These are phyloP conservation scores for Ascidia mentula DNA, from an alignment of 23 tunicate genomes.

Conservation along the genomic window DNA sequence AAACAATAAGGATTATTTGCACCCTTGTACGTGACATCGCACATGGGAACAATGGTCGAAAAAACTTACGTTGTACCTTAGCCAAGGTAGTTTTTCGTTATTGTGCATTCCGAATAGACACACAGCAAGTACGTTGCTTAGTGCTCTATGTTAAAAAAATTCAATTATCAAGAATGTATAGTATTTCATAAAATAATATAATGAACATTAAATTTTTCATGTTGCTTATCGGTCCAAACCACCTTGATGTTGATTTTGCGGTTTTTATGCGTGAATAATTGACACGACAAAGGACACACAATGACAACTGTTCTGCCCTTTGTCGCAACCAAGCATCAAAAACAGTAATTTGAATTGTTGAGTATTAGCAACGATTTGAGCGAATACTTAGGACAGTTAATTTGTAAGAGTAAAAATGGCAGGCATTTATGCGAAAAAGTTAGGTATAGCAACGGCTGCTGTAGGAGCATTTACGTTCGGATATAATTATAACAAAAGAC, in stretches of 20 bases:
- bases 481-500: not conserved
- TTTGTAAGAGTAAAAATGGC: not conserved
- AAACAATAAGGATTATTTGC: too few species aligned
- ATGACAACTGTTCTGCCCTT: not conserved
- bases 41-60: not conserved
- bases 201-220: too few species aligned
- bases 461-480: not conserved
- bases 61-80: not conserved
- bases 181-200: too few species aligned
- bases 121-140: too few species aligned
- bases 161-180: too few species aligned
- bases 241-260: not conserved
- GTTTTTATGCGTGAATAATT: not conserved
- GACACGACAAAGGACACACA: conserved; percentile 1
- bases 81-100: too few species aligned
- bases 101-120: too few species aligned
- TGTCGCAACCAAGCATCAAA: not conserved
- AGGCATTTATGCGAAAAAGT: not conserved
- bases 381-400: too few species aligned
- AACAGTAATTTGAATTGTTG: not conserved
- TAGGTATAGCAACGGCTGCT: not conserved
- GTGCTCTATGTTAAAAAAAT: too few species aligned
- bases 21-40: conserved; percentile 2
- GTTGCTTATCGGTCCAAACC: too few species aligned
- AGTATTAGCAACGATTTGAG: too few species aligned